Conservation (phyloP, 2,113 vertebrate species). For the Toxostoma redivivum region DNA sequence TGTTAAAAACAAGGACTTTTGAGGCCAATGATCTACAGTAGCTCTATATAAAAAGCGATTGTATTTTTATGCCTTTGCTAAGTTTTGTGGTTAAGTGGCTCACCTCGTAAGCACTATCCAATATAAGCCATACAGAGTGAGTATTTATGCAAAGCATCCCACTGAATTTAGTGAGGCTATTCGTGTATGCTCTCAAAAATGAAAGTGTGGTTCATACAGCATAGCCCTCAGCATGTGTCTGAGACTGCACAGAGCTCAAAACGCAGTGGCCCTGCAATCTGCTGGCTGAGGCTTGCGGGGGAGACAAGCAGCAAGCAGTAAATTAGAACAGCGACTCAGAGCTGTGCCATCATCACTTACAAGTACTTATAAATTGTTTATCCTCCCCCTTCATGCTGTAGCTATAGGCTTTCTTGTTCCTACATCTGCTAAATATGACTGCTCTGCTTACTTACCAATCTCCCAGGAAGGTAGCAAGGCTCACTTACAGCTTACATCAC, state of each 20-base stretch:
- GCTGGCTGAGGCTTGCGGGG: slow-evolving; percentile 7
- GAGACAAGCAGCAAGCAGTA: background rate
- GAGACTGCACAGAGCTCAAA: background rate
- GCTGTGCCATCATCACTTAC: slow-evolving; percentile 50
- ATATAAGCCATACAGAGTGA: background rate
- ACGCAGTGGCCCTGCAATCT: background rate
- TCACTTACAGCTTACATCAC: slow-evolving; percentile 8
- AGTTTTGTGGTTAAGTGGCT: slow-evolving; percentile 5
- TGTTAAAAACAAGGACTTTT: background rate
- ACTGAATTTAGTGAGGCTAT: slow-evolving; percentile 4
- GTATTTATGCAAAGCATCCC: slow-evolving; percentile 16
- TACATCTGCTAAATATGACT: slow-evolving; percentile 59
- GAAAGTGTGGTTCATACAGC: background rate
- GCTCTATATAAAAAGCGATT: background rate
- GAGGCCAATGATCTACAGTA: background rate
- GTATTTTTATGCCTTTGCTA: slow-evolving; percentile 1
- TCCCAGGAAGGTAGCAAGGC: background rate
- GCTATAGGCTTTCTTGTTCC: slow-evolving; percentile 59
- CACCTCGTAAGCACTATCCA: background rate
- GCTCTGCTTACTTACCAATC: slow-evolving; percentile 18
- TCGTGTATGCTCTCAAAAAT: background rate
- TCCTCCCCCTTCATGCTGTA: slow-evolving; percentile 41
- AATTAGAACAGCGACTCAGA: slow-evolving; percentile 18
- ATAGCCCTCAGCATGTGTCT: background rate
- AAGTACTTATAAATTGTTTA: slow-evolving; percentile 65